phyloP scores from a whole-genome alignment of 2,797 vertebrate genomes.

The Coilia nasus region DNA sequence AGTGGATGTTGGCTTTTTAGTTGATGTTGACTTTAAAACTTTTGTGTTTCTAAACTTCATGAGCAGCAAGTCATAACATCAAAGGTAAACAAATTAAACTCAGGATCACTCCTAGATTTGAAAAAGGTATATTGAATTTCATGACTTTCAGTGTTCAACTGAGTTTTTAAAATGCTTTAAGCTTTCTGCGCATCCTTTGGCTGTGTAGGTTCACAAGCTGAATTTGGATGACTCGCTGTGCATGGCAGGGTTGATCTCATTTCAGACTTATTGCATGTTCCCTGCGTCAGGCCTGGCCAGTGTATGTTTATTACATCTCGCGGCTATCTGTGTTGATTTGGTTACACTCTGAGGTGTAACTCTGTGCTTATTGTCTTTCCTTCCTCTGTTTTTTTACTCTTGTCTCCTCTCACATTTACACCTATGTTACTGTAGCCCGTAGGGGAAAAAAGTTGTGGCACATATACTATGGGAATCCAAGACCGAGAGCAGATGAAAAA shows the following conservation, averaged over 20 bases:
- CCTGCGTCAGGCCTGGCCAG: not conserved
- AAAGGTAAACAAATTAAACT: not conserved
- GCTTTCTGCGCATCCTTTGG: not conserved
- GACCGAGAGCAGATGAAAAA: not conserved
- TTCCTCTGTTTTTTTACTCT: not conserved
- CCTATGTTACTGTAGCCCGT: not conserved
- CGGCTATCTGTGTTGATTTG: conserved; percentile 16
- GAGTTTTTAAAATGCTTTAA: not conserved
- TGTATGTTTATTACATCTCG: conserved; percentile 7
- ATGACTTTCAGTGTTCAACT: not conserved
- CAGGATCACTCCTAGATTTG: not conserved
- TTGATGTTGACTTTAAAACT: not conserved
- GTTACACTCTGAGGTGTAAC: conserved; percentile 2
- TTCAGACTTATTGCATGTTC: conserved; percentile 10
- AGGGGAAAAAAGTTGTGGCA: not conserved
- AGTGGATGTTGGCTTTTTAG: not conserved
- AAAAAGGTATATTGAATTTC: not conserved
- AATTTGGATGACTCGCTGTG: not conserved
- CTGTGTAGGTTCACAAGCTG: not conserved
- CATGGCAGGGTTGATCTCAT: conserved; percentile 2
- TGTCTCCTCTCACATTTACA: not conserved
- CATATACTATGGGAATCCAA: not conserved
- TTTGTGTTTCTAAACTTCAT: not conserved
- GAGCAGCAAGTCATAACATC: not conserved
- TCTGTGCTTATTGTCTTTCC: conserved; percentile 3